phyloP scores from a whole-genome alignment of 2,888 invertebrate genomes.

The Muschampia plurimacula region DNA sequence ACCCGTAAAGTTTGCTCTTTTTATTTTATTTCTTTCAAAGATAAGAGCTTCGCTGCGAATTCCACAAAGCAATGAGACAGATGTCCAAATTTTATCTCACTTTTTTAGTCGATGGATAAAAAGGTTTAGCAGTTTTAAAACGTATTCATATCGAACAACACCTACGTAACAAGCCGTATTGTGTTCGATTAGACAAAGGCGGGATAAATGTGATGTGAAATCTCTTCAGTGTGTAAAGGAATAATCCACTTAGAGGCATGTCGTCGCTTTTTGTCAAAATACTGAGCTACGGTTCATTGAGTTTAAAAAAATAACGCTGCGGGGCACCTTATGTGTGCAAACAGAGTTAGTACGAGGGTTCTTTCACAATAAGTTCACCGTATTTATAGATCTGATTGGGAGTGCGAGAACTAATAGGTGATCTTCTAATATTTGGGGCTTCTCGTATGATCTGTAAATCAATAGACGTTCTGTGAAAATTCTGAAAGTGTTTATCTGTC shows the following conservation, averaged over 20 bases:
- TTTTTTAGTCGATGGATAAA: slow-evolving; percentile 62
- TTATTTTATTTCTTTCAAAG: slow-evolving; percentile 49
- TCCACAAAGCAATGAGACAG: slow-evolving; percentile 71
- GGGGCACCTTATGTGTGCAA: slow-evolving; percentile 77
- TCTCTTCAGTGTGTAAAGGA: slow-evolving; percentile 65
- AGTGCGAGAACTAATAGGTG: slow-evolving; percentile 61
- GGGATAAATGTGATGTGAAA: slow-evolving; percentile 82
- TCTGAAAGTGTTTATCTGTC: slow-evolving; percentile 11
- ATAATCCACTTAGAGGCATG: slow-evolving; percentile 84
- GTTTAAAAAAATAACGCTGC: slow-evolving; percentile 78
- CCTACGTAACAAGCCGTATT: slow-evolving; percentile 78
- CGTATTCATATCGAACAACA: slow-evolving; percentile 75
- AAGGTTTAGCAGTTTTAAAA: slow-evolving; percentile 55
- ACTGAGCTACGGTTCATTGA: slow-evolving; percentile 74
- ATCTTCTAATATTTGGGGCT: slow-evolving; percentile 47
- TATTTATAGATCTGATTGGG: slow-evolving; percentile 41
- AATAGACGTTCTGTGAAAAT: slow-evolving; percentile 32
- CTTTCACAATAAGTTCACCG: slow-evolving; percentile 12
- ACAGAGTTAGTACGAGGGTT: slow-evolving; percentile 55
- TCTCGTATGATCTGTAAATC: slow-evolving; percentile 11
- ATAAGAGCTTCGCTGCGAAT: slow-evolving; percentile 54
- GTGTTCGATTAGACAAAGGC: slow-evolving; percentile 67
- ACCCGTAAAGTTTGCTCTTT: slow-evolving; percentile 61
- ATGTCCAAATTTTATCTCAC: slow-evolving; percentile 67
- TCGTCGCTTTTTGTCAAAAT: slow-evolving; percentile 76